Base-by-base conservation (phyloP, 2,888 invertebrate genomes). In the Mesorhabditis sp. region DNA sequence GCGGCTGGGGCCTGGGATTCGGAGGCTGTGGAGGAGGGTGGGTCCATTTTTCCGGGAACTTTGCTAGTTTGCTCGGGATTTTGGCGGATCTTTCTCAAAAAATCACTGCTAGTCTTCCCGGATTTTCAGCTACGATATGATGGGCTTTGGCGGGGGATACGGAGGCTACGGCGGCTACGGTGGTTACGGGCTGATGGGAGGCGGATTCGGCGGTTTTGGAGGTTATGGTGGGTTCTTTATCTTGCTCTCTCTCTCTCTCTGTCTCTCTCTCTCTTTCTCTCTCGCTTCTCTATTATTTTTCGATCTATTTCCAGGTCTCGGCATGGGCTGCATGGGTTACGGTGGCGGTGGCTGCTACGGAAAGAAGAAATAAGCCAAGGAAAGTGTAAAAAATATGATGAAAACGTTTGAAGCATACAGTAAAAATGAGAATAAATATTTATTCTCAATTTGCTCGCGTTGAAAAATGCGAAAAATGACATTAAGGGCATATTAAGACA, bases 271-370 rank as follows among this genome's bases (percentile, higher is more conserved):
- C 28, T 28, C 28, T 28, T 28, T 28, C 28, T 28, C 28, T 28
- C 28, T 28, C 28, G 28, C 28, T 28, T 28, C 28, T 28, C 28
- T 28, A 28, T 28, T 28, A 28, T 28, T 28, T 28, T 28, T 28
- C 28, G 28, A 28, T 28, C 28, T 28, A 28, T 13, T 50, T 50
- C 58, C 58, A 50, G 58, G 58, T 50, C 58, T 50, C 58, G 58
- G 58, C 58, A 50, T 50, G 58, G 58, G 58, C n/a, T 50, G 58
- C n/a, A n/a, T 50, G 7, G 58, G 58, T 2, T 50, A 13, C n/a
- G 58, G 58, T 50, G 58, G 58, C n/a, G 58, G 58, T 50, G 58
- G 58, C n/a, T 50, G 58, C n/a, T 50, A 50, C n/a, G 58, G 58
- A 50, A 50, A 50, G n/a, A 50, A 50, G 58, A 50, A 50, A 50